These are phyloP conservation scores for Ptilodon capucinus DNA, from an alignment of 2,888 invertebrate species.

Conservation along the genomic window DNA sequence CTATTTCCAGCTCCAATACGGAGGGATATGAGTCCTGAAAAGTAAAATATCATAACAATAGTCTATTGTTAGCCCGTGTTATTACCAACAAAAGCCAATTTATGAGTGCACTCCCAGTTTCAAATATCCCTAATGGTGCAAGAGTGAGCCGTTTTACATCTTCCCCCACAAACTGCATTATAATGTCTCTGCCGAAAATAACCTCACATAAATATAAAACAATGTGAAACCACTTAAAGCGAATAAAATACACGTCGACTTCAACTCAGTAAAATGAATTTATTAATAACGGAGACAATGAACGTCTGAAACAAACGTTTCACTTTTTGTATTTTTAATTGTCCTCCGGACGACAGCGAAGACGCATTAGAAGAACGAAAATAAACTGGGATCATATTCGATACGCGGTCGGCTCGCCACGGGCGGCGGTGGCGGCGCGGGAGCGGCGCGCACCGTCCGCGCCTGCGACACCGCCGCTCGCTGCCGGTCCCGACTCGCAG, in stretches of 20 bases:
- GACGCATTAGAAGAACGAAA: slow-evolving; percentile 80
- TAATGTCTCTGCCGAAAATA: slow-evolving; percentile 80
- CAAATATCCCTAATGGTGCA: slow-evolving; percentile 81
- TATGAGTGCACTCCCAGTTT: slow-evolving; percentile 81
- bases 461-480: slow-evolving; percentile 16
- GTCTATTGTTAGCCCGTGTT: slow-evolving; percentile 66
- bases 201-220: slow-evolving; percentile 82
- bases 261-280: slow-evolving; percentile 82
- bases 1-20: too few species aligned
- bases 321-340: slow-evolving; percentile 83
- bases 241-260: slow-evolving; percentile 82
- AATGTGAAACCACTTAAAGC: slow-evolving; percentile 83
- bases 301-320: slow-evolving; percentile 81
- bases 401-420: slow-evolving; percentile 38
- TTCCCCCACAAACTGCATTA: slow-evolving; percentile 82
- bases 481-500: slow-evolving; percentile 2
- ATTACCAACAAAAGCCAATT: slow-evolving; percentile 78
- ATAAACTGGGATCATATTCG: slow-evolving; percentile 80
- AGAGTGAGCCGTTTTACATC: slow-evolving; percentile 78
- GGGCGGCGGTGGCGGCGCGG: slow-evolving; percentile 5
- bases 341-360: slow-evolving; percentile 78
- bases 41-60: slow-evolving; percentile 54
- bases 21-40: slow-evolving; percentile 3
- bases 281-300: slow-evolving; percentile 83
- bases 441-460: slow-evolving; percentile 28